Base-by-base conservation (phyloP, 2,888 invertebrate species). In the Drosophila sordidula region DNA sequence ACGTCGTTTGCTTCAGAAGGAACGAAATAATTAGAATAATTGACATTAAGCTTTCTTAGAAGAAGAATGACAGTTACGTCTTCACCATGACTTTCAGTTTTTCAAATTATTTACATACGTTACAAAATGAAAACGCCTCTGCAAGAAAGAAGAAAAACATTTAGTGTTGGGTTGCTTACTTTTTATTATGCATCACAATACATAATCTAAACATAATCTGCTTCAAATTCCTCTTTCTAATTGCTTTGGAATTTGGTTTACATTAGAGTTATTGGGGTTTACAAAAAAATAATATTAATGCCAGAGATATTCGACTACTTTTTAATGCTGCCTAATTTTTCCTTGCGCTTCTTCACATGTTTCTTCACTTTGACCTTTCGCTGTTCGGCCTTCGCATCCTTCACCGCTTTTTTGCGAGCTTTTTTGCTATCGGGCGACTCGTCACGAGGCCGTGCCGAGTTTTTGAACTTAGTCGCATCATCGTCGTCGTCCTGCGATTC, bases 311-410 rank as follows among this genome's bases (percentile, higher is more conserved):
- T 52, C 3, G 0, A 12, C n/a, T 90, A 90, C 44, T 93, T 93
- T 61, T 93, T 94, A 2, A 74, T 56, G 11, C 56, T 80, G 5
- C 91, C 90, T 14, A 93, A 69, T 90, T 95, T 96, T 90, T 97
- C 97, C 89, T 96, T 95, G 75, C 96, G 94, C 89, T 98, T 99
- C 90, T 99, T 99, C 0, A 98, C 92, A 91, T 98, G 97, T 91
- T 99, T 99, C 85, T 98, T 98, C 0, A 96, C 94, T 93, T 99
- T 99, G 0, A 93, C 93, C 93, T 97, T 97, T 50, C 98, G 94
- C 89, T 96, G 97, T 78, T 98, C 98, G 0, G 98, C 96, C 89
- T 97, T 95, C 54, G 95, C 96, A 54, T 97, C 96, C 92, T 98
- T 98, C 0, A 98, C 93, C 0, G 95, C 95, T 86, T 97, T 96